Conservation (phyloP, 23 tunicate genomes). For the Ascidia mentula region DNA sequence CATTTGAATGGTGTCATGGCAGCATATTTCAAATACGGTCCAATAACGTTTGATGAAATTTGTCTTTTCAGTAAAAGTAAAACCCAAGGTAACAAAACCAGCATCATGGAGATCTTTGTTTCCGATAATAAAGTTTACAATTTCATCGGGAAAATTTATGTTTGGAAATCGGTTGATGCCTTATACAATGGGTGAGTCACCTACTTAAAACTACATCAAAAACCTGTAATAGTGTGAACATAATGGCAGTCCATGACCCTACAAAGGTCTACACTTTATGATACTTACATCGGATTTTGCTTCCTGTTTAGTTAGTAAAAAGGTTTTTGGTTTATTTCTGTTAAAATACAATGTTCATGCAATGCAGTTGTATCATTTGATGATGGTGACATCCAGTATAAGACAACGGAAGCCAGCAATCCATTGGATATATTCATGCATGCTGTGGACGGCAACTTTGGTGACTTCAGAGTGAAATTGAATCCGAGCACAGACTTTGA, state of each 20-base stretch:
- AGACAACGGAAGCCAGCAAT: conserved; percentile 84
- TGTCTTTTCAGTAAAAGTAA: background rate
- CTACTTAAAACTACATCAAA: no score
- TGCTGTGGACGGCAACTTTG: conserved; percentile 64
- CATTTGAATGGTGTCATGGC: no score
- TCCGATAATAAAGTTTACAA: conserved; percentile 69
- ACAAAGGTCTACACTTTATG: no score
- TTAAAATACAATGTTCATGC: no score
- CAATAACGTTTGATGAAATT: no score
- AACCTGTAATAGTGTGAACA: no score
- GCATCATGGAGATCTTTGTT: conserved; percentile 79
- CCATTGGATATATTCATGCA: conserved; percentile 78
- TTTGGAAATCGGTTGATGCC: conserved; percentile 76
- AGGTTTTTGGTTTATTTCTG: no score
- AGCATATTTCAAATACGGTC: no score
- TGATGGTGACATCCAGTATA: conserved; percentile 66
- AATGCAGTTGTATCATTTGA: conserved; percentile 72
- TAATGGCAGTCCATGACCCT: no score
- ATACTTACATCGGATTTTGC: no score
- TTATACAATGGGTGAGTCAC: conserved; percentile 51
- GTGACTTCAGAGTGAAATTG: conserved; percentile 34
- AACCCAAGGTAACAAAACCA: background rate
- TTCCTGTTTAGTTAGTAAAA: no score
- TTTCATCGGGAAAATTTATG: conserved; percentile 51
- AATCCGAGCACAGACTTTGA: conserved; percentile 54